These are phyloP conservation scores for Taxidea taxus DNA, from an alignment of 2,113 vertebrate genomes.

Conservation along the genomic window DNA sequence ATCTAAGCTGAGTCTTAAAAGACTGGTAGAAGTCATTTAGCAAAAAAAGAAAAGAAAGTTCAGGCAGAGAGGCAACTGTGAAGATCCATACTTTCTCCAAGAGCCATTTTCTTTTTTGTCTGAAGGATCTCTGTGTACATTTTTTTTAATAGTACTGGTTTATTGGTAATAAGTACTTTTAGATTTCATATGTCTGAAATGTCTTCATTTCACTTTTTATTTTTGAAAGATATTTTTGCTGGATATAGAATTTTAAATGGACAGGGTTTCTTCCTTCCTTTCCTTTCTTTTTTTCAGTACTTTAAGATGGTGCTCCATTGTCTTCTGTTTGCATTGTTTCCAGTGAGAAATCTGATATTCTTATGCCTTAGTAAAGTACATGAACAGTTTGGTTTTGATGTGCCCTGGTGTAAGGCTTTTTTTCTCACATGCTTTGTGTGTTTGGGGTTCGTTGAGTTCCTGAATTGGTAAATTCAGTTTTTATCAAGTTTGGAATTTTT, in stretches of 20 bases:
- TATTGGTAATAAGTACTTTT: neutral
- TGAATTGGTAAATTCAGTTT: neutral
- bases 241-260: neutral
- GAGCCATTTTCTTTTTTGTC: neutral
- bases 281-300: neutral
- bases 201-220: neutral
- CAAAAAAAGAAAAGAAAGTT: neutral
- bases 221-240: constrained; percentile 8
- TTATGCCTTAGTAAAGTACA: neutral
- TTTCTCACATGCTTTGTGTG: neutral
- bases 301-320: neutral
- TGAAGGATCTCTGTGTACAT: neutral
- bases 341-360: neutral
- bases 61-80: neutral
- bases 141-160: neutral
- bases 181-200: neutral
- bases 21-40: neutral
- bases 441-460: neutral
- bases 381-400: neutral
- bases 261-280: neutral
- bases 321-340: neutral
- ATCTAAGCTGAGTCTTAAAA: neutral
- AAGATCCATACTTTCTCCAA: neutral
- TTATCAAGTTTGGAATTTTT: neutral
- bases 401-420: neutral